Conservation (phyloP, 2,113 vertebrate genomes). For the Calypte anna region DNA sequence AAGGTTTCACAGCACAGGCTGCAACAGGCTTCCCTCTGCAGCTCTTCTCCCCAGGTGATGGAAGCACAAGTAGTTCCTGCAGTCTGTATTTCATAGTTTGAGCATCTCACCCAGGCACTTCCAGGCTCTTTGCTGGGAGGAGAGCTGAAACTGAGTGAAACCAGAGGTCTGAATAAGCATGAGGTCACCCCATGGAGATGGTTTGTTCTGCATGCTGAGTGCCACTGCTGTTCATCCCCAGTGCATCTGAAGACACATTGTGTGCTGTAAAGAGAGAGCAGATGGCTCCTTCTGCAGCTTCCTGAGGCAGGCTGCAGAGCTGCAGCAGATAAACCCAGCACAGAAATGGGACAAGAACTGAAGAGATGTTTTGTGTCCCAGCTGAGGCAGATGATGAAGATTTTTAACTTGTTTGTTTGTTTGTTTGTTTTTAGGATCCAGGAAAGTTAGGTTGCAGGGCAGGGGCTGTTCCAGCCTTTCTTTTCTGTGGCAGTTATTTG, state of each 20-base stretch:
- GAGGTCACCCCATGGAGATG: background rate
- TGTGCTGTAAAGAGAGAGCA: background rate
- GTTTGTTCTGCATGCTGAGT: background rate
- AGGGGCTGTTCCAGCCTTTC: background rate
- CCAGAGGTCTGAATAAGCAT: background rate
- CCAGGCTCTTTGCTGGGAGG: background rate
- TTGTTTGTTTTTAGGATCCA: background rate
- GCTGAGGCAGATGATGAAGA: background rate
- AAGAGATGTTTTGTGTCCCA: accelerated
- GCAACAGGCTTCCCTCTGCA: background rate
- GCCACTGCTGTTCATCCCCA: background rate
- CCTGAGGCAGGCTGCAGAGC: background rate
- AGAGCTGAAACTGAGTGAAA: background rate
- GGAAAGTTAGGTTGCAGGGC: background rate
- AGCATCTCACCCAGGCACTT: background rate
- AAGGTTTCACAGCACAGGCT: background rate
- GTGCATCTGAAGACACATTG: no score
- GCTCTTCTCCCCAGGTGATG: background rate
- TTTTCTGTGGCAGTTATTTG: background rate
- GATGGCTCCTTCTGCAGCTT: background rate
- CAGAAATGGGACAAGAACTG: background rate
- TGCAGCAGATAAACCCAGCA: background rate
- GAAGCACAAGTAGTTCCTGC: background rate
- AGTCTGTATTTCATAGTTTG: background rate
- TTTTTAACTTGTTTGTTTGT: background rate